phyloP scores from a whole-genome alignment of 30 jellyfish, hydroid and myxozoan genomes.

The Aurelia sp. region DNA sequence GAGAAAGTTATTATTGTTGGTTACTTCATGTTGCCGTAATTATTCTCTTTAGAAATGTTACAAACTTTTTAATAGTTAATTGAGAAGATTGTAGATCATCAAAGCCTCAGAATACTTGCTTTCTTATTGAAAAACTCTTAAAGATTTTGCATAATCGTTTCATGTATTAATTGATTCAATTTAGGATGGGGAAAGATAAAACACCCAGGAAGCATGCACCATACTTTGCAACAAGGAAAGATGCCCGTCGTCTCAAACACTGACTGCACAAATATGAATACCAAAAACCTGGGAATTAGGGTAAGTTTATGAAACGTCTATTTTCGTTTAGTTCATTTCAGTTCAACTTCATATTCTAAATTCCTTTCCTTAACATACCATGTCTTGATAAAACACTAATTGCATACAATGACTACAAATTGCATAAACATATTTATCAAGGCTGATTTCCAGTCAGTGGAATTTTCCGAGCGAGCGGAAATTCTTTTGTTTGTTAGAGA shows the following conservation, averaged over 20 bases:
- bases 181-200: conserved; percentile 64
- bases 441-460: too few relatives aligned
- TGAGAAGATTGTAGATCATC: background rate
- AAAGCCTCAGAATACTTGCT: background rate
- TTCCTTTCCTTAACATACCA: too few relatives aligned
- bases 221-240: conserved; percentile 62
- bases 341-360: background rate
- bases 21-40: too few relatives aligned
- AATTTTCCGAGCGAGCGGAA: too few relatives aligned
- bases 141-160: background rate
- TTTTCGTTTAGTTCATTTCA: background rate
- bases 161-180: background rate
- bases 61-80: too few relatives aligned
- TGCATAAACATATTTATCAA: too few relatives aligned
- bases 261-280: conserved; percentile 29
- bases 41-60: too few relatives aligned
- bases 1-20: too few relatives aligned
- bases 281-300: background rate
- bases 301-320: background rate
- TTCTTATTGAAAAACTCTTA: too few relatives aligned
- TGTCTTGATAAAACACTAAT: too few relatives aligned
- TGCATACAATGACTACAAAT: too few relatives aligned
- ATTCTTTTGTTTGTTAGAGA: too few relatives aligned
- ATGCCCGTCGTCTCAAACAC: conserved; percentile 47
- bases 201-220: conserved; percentile 63